Evolutionary conservation across 2,888 invertebrate genomes (phyloP), one percentile per base, ranked within the genome.

Genomic region (Lycia hirtaria): DNA sequence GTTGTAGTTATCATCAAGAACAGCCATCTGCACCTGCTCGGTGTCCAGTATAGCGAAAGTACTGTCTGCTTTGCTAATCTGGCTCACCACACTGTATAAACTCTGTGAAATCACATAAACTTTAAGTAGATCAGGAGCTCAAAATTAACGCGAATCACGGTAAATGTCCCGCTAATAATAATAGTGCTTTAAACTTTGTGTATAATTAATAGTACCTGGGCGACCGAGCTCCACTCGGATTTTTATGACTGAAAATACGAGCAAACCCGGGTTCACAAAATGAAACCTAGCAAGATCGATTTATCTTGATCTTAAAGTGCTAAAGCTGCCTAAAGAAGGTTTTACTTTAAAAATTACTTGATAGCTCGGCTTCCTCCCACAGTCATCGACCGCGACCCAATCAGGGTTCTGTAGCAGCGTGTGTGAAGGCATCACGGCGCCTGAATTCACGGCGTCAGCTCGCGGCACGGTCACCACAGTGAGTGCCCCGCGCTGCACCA

Each of bases 401-500:
- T 61, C 62, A 1, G 64, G 5, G 19, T 64, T 68, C 22, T 75
- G 75, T 44, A 85, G 58, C 12, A 86, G 60, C 0, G 69, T 50
- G 0, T 66, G 30, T 0, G 79, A 61, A 0, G 86, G 85, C 64
- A 85, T 71, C 1, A 88, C 73, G 0, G 83, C 77, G 0, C 85
- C 85, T 0, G 71, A 55, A 19, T 73, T 75, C 3, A 76, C 35
- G 0, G 83, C 85, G 19, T 83, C 80, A 1, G 60, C 64, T 2
- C 80, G 72, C 1, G 80, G 75, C 6, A 93, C 75, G 9, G 86
- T 85, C 33, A 85, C 75, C 15, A 93, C 88, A 0, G 82, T 72
- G 15, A 94, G 65, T 0, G 88, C 91, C 10, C 92, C 90, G 0
- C 92, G 88, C 73, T 95, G 94, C 1, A 93, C 75, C 5, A 94